Evolutionary conservation across 2,113 vertebrate genomes (phyloP).

Genomic region (Cebus imitator): DNA sequence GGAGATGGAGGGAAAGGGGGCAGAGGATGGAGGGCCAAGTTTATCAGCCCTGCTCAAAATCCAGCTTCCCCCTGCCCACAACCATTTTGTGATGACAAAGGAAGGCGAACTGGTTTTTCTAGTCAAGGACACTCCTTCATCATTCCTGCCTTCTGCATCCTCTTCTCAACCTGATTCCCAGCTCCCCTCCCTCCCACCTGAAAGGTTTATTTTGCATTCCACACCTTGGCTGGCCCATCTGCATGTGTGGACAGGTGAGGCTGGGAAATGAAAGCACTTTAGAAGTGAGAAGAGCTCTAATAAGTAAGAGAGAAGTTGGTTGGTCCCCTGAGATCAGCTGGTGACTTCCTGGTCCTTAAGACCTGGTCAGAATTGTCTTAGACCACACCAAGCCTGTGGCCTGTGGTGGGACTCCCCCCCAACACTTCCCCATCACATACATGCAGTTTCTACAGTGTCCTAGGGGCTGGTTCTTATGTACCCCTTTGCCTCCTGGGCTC

Average conservation of each 20-base stretch:
- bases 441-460: not conserved
- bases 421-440: rapidly evolving
- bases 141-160: not conserved
- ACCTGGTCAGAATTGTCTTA: not conserved
- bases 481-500: not conserved
- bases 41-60: not conserved
- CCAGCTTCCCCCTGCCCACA: not conserved
- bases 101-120: not conserved
- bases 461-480: not conserved
- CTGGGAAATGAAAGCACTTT: not conserved
- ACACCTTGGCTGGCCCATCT: not conserved
- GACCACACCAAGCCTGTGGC: not conserved
- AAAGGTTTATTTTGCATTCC: not conserved
- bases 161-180: not conserved
- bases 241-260: not conserved
- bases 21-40: not conserved
- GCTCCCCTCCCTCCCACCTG: not conserved
- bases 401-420: not conserved
- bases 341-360: not conserved
- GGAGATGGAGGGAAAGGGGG: not conserved
- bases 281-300: not conserved
- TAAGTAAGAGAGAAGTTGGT: not conserved
- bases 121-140: not conserved
- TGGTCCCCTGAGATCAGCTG: not conserved
- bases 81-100: too few species aligned